Evolutionary conservation across 1,140 invertebrate genomes (phyloP).

Genomic region (Physella acuta): DNA sequence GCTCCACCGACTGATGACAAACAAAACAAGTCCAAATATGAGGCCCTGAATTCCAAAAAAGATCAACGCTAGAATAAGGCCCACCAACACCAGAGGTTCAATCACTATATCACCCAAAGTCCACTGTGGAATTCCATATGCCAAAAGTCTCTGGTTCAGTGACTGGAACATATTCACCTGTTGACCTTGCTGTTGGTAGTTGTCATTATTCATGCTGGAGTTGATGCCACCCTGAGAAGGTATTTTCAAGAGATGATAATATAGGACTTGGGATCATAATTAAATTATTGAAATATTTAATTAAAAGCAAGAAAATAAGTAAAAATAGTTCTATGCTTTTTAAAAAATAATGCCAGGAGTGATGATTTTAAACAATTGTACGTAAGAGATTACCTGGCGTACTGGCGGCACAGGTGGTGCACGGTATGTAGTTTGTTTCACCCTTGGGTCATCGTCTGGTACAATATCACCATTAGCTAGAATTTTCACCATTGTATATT

Average conservation of each 20-base stretch:
- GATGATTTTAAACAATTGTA: too few relatives aligned
- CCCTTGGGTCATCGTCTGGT: conserved; percentile 43
- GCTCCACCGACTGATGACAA: conserved; percentile 39
- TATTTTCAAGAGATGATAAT: too few relatives aligned
- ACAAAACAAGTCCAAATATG: conserved; percentile 41
- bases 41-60: conserved; percentile 44
- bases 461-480: conserved; percentile 47
- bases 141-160: conserved; percentile 42
- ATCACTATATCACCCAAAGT: conserved; percentile 38
- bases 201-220: too few relatives aligned
- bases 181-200: conserved; percentile 28
- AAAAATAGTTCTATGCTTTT: too few relatives aligned
- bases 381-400: too few relatives aligned
- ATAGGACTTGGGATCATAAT: too few relatives aligned
- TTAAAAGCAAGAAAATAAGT: too few relatives aligned
- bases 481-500: conserved; percentile 46
- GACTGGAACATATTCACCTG: conserved; percentile 39
- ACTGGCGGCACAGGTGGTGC: too few relatives aligned
- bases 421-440: conserved; percentile 20
- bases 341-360: too few relatives aligned
- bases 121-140: conserved; percentile 38
- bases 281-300: too few relatives aligned
- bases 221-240: too few relatives aligned
- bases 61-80: conserved; percentile 39
- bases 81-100: conserved; percentile 44